Evolutionary conservation across 2,888 invertebrate genomes (phyloP).

Genomic region (Steinernema carpocapsae): DNA sequence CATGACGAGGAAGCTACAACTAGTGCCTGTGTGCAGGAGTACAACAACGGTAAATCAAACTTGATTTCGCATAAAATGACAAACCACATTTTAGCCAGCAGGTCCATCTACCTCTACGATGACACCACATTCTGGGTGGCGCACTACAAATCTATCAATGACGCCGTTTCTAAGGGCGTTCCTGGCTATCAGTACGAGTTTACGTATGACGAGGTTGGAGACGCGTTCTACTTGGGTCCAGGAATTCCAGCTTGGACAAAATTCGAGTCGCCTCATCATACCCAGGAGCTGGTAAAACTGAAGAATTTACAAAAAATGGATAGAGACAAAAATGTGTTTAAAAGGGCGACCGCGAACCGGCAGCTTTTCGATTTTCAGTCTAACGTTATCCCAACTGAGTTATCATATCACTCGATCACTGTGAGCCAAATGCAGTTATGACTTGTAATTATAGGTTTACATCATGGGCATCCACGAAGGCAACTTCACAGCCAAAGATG

Average conservation of each 20-base stretch:
- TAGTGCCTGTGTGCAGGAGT: not conserved
- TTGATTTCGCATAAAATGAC: not conserved
- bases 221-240: conserved; percentile 32
- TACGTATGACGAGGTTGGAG: conserved; percentile 25
- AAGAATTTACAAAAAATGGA: too few relatives aligned
- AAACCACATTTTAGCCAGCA: conserved; percentile 11
- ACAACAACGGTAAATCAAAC: not conserved
- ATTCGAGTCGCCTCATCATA: conserved; percentile 34
- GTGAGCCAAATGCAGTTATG: too few relatives aligned
- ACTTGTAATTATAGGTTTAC: conserved; percentile 30
- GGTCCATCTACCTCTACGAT: conserved; percentile 34
- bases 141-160: conserved; percentile 22
- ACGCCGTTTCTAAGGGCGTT: not conserved
- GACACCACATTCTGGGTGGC: conserved; percentile 33
- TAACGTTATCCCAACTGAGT: too few relatives aligned
- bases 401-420: too few relatives aligned
- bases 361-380: too few relatives aligned
- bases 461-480: conserved; percentile 36
- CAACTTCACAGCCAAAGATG: conserved; percentile 35
- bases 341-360: too few relatives aligned
- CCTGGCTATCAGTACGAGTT: conserved; percentile 36
- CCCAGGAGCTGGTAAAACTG: conserved; percentile 37
- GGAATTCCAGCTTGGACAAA: not conserved
- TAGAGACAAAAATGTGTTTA: too few relatives aligned
- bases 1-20: conserved; percentile 16